Evolutionary conservation across 37 sponge, comb jelly and placozoan genomes (phyloP).

Genomic region (Mnemiopsis leidyi): DNA sequence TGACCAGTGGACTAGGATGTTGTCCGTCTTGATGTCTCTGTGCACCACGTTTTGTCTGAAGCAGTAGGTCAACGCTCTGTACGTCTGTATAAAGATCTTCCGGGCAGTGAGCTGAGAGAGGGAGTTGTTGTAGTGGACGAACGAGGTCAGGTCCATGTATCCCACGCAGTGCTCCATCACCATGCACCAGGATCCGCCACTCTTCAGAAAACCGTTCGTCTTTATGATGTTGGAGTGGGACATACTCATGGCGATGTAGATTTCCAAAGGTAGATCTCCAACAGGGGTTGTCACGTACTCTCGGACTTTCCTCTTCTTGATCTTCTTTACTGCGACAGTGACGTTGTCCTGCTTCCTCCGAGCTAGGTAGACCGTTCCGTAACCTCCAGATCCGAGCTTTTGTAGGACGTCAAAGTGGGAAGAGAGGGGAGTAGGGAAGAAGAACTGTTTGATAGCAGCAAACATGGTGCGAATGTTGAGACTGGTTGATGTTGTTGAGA

Average conservation of each 20-base stretch:
- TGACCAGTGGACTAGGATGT: slow-evolving; percentile 60
- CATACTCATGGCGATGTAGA: slow-evolving; percentile 33
- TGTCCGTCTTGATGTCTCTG: slow-evolving; percentile 61
- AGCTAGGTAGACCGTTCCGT: slow-evolving; percentile 50
- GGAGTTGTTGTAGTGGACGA: neutral
- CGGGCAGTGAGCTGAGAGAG: slow-evolving; percentile 5
- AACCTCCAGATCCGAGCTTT: slow-evolving; percentile 57
- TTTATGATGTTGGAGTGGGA: slow-evolving; percentile 20
- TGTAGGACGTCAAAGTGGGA: slow-evolving; percentile 56
- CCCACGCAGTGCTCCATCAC: slow-evolving; percentile 57
- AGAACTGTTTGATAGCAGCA: neutral
- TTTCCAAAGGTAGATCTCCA: slow-evolving; percentile 42
- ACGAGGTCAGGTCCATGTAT: slow-evolving; percentile 50
- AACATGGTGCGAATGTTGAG: neutral
- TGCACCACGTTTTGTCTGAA: slow-evolving; percentile 31
- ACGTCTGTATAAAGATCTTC: slow-evolving; percentile 58
- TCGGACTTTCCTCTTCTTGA: slow-evolving; percentile 22
- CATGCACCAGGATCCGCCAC: slow-evolving; percentile 34
- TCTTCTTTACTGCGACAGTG: slow-evolving; percentile 45
- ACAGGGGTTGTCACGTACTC: slow-evolving; percentile 21
- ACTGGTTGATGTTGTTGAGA: neutral
- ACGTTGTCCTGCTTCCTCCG: slow-evolving; percentile 52
- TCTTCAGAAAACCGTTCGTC: slow-evolving; percentile 38
- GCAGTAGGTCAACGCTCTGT: slow-evolving; percentile 56
- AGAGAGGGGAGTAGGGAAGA: slow-evolving; percentile 47